phyloP scores from a whole-genome alignment of 2,888 invertebrate genomes.

The Drosophila peninsularis region DNA sequence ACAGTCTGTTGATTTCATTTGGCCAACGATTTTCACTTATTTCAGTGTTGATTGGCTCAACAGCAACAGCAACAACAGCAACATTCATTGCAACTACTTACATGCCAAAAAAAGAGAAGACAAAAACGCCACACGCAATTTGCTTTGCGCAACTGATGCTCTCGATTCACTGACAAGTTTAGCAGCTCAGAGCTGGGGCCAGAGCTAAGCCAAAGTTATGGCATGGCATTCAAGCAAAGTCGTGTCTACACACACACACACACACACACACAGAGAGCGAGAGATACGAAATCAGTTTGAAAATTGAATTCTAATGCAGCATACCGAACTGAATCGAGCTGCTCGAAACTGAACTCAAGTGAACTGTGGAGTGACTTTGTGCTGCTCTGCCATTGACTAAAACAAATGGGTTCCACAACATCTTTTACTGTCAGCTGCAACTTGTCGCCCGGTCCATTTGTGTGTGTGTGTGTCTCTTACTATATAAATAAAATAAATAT shows the following conservation, averaged over 20 bases:
- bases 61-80: not conserved
- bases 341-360: conserved; percentile 57
- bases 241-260: conserved; percentile 26
- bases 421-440: conserved; percentile 79
- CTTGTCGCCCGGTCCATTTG: conserved; percentile 65
- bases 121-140: conserved; percentile 57
- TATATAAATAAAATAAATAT: conserved; percentile 80
- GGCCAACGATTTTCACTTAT: conserved; percentile 51
- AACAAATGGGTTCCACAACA: conserved; percentile 78
- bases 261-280: conserved; percentile 6
- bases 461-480: conserved; percentile 40
- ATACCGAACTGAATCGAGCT: conserved; percentile 50
- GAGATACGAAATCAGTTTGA: conserved; percentile 70
- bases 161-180: conserved; percentile 27
- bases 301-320: conserved; percentile 78
- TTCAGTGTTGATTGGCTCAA: conserved; percentile 41
- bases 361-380: conserved; percentile 71
- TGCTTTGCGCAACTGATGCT: conserved; percentile 50
- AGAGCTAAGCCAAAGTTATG: conserved; percentile 73
- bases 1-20: conserved; percentile 48
- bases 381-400: conserved; percentile 73
- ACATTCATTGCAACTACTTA: conserved; percentile 10
- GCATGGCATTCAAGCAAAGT: conserved; percentile 54
- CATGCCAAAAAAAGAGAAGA: conserved; percentile 27
- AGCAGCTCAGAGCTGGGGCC: conserved; percentile 18